Percentiles rank a stretch among this genome's conserved stretches.
Evolutionary conservation across 2,797 vertebrate species (phyloP).

Genomic region (Cheirogaleus major): DNA sequence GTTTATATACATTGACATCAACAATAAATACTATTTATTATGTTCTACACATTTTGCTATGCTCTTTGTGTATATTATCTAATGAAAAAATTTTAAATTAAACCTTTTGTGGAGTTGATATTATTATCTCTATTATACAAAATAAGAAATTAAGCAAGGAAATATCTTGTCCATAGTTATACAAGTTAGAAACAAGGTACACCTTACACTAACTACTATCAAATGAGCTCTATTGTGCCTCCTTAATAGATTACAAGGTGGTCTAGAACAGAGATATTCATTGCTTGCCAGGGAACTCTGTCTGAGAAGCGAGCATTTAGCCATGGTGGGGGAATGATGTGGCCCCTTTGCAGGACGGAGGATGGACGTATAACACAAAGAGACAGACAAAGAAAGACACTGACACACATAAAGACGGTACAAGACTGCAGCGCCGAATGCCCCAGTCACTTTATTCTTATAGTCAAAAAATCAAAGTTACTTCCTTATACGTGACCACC

Average conservation of each 20-base stretch:
- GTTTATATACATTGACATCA: neutral
- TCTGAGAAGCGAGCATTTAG: neutral
- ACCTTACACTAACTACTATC: neutral
- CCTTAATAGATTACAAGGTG: too few relatives aligned
- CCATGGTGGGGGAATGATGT: neutral
- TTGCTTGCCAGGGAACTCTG: neutral
- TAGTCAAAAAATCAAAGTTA: too few relatives aligned
- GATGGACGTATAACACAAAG: too few relatives aligned
- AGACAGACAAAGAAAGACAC: too few relatives aligned
- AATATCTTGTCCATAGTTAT: neutral
- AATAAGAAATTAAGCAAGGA: neutral
- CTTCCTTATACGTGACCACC: too few relatives aligned
- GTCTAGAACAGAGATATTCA: neutral
- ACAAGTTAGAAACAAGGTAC: neutral
- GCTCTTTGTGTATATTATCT: neutral
- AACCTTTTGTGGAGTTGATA: neutral
- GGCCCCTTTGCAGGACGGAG: too few relatives aligned
- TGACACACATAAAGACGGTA: too few relatives aligned
- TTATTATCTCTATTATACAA: neutral
- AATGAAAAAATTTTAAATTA: neutral
- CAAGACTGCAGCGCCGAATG: too few relatives aligned
- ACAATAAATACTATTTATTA: neutral
- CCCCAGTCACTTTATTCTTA: too few relatives aligned
- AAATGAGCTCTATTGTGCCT: accelerated
- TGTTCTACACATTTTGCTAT: neutral